Conservation (phyloP, 2,888 invertebrate genomes). For the Nomada hirtipes region DNA sequence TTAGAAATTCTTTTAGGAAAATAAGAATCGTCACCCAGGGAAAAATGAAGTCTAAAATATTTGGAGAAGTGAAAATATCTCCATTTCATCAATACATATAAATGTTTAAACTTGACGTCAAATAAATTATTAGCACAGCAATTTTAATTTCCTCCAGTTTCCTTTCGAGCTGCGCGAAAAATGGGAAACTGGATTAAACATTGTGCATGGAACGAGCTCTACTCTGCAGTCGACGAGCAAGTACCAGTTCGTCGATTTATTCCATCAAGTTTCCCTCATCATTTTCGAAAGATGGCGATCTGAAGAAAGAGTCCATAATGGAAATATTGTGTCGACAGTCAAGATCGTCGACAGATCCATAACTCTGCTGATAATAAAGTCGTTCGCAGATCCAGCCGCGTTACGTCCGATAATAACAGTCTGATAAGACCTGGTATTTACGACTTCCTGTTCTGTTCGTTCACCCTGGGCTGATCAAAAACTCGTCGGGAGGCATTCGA, state of each 20-base stretch:
- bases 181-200: no score
- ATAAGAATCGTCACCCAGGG: neutral
- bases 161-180: no score
- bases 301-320: neutral
- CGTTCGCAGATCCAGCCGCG: conserved; percentile 3
- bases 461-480: neutral
- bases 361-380: conserved; percentile 1
- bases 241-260: neutral
- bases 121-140: no score
- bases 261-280: neutral
- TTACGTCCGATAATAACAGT: conserved; percentile 2
- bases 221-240: no score
- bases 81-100: no score
- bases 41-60: neutral
- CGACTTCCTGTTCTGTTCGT: conserved; percentile 13
- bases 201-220: no score
- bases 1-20: neutral
- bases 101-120: no score
- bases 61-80: neutral
- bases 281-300: neutral
- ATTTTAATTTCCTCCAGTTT: no score
- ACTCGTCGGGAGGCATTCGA: neutral
- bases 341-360: neutral
- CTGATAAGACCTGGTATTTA: conserved; percentile 8
- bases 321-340: neutral